These are phyloP conservation scores for Agrochola macilenta DNA, from an alignment of 2,888 invertebrate species.

Conservation along the genomic window DNA sequence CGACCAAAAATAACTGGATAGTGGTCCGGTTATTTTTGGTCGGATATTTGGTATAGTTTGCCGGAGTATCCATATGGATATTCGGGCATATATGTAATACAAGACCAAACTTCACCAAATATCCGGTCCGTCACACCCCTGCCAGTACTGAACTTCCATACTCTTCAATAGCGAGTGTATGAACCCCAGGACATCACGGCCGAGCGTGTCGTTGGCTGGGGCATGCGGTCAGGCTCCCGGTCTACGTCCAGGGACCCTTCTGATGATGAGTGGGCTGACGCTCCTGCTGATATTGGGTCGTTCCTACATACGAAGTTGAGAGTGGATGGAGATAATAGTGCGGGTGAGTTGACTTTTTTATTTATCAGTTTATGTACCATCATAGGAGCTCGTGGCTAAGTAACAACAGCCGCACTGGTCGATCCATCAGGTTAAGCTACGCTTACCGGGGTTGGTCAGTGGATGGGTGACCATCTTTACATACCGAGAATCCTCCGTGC, in stretches of 20 bases:
- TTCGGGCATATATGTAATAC: no score
- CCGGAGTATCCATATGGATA: no score
- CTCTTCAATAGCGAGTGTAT: constrained; percentile 45
- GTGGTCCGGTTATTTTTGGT: no score
- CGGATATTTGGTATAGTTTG: no score
- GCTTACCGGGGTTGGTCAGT: no score
- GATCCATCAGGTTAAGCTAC: no score
- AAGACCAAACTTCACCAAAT: background rate
- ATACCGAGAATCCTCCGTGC: no score
- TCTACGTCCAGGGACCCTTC: constrained; percentile 76
- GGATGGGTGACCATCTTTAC: no score
- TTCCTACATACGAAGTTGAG: constrained; percentile 84
- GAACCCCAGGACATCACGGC: constrained; percentile 83
- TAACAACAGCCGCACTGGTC: no score
- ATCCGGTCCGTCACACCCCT: constrained; percentile 7
- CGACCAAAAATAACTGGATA: no score
- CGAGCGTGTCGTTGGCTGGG: constrained; percentile 83
- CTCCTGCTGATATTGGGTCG: constrained; percentile 87
- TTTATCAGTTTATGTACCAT: no score
- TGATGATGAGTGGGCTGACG: constrained; percentile 87
- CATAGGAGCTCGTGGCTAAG: no score
- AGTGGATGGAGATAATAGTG: constrained; percentile 86
- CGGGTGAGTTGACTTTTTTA: constrained; percentile 71
- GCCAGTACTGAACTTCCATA: constrained; percentile 15
- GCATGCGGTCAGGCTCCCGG: constrained; percentile 61